A percentile compares a stretch with the other conserved stretches of the same genome.
Conservation (phyloP, 2,797 vertebrate genomes). For the Erethizon dorsatum region DNA sequence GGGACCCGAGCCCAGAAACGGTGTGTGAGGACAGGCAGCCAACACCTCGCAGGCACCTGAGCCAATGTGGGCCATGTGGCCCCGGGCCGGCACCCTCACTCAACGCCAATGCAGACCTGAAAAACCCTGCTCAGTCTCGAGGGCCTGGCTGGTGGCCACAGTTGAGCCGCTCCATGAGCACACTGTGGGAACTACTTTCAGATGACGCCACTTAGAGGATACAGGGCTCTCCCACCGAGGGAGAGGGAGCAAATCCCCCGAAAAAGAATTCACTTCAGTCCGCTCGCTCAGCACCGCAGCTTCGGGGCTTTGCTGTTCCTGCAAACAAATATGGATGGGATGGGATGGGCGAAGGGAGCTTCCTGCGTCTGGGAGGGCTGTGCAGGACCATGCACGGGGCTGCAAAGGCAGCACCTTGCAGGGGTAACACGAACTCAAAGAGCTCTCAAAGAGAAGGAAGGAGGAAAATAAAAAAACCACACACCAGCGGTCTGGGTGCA, state of each 20-base stretch:
- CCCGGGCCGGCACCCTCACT: constrained; percentile 26
- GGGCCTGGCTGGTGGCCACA: constrained; percentile 84
- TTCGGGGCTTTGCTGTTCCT: constrained; percentile 88
- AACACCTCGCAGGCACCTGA: too few relatives aligned
- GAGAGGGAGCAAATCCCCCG: constrained; percentile 83
- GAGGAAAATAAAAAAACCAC: not conserved
- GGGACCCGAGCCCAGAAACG: too few relatives aligned
- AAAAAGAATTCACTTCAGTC: constrained; percentile 77
- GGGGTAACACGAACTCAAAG: not conserved
- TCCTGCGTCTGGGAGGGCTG: too few relatives aligned
- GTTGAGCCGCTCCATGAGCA: constrained; percentile 83
- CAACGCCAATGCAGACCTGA: constrained; percentile 72
- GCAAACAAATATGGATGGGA: constrained; percentile 84
- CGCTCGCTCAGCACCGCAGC: constrained; percentile 54
- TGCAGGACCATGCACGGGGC: too few relatives aligned
- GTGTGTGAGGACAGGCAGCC: too few relatives aligned
- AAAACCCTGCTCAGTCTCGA: constrained; percentile 85
- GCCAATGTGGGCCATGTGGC: too few relatives aligned
- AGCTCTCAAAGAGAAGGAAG: not conserved
- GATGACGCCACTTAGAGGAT: constrained; percentile 88
- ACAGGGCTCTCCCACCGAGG: constrained; percentile 87
- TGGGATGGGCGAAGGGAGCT: constrained; percentile 76
- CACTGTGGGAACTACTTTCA: constrained; percentile 87
- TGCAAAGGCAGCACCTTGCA: too few relatives aligned
- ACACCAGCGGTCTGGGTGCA: not conserved